Conservation (phyloP, 2,888 invertebrate genomes). For the Tortrix viridana region DNA sequence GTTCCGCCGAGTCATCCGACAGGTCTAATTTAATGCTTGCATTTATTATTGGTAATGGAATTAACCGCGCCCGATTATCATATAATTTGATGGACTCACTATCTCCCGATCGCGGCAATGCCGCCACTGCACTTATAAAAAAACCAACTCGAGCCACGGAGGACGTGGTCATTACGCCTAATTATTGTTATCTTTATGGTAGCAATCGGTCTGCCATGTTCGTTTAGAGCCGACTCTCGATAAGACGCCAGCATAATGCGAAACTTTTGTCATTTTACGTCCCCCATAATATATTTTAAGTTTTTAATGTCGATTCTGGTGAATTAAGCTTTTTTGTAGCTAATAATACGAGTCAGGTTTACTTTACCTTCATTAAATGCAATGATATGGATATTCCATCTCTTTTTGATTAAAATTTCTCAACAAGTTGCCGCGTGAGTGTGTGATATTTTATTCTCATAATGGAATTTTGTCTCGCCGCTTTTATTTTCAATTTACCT, state of each 20-base stretch:
- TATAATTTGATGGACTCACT: slow-evolving; percentile 83
- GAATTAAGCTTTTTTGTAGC: slow-evolving; percentile 56
- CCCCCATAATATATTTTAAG: slow-evolving; percentile 53
- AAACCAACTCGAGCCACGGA: slow-evolving; percentile 63
- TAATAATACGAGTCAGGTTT: slow-evolving; percentile 69
- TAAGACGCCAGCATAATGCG: slow-evolving; percentile 70
- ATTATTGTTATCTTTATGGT: slow-evolving; percentile 83
- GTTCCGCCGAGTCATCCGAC: slow-evolving; percentile 81
- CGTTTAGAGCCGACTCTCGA: slow-evolving; percentile 64
- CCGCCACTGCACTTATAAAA: slow-evolving; percentile 75
- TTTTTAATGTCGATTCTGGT: slow-evolving; percentile 54
- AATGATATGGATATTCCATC: slow-evolving; percentile 73
- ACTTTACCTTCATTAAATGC: slow-evolving; percentile 75
- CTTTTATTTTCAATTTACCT: slow-evolving; percentile 32
- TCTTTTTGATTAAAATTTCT: slow-evolving; percentile 61
- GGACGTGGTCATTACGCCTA: slow-evolving; percentile 78
- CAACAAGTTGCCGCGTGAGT: slow-evolving; percentile 42
- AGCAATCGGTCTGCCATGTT: slow-evolving; percentile 75
- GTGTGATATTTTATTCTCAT: slow-evolving; percentile 54
- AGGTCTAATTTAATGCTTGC: slow-evolving; percentile 83
- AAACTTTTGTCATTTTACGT: slow-evolving; percentile 71
- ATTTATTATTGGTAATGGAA: slow-evolving; percentile 84
- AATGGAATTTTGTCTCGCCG: slow-evolving; percentile 55
- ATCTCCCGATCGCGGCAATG: slow-evolving; percentile 75
- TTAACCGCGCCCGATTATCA: slow-evolving; percentile 83